Base-by-base conservation (phyloP, 30 jellyfish, hydroid and myxozoan species). In the Calvadosia cruxmelitensis region DNA sequence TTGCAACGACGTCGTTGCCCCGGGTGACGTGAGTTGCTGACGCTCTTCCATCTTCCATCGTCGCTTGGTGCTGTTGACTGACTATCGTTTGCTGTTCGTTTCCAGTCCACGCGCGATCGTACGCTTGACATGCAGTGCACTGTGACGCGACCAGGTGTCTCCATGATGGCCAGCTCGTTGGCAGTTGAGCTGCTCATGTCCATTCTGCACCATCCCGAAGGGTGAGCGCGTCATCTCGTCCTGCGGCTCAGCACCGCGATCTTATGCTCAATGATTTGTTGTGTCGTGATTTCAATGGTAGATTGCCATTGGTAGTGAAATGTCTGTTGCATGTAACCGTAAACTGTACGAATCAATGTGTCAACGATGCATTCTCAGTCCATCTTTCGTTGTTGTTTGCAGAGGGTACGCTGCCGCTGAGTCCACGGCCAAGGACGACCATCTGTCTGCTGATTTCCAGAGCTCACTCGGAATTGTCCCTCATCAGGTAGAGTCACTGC, bases 71-170 rank as follows among this genome's bases (percentile, higher is more conserved):
- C 33, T 48, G 32, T 29, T 24, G 32, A 16, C 26, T 16, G 32
- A 28, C 16, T 57, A 16, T 13, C 28, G 12, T 24, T 67, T 5
- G 13, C 49, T 10, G 33, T 36, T 79, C 25, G 1, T 29, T 66
- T 50, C 2, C 73, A 91, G 99, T 81, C 99, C 7, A 78, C 93
- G 24, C 53, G 83, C 29, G 95, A 91, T 68, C 94, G 95, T 34
- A 91, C 99, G 16, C 91, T 91, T 25, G 99, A 91, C 78, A 93
- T 75, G 76, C 95, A 91, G 69, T 91, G 99, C 53, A 82, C 99
- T 27, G 99, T 91, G 31, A 79, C 99, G 2, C 61, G 99, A 35
- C 95, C 95, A 12, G 99, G 99, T 3, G 84, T 83, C 15, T 82
- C 95, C 36, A 78, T 82, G 95, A 91, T 91, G 99, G 84, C 99